phyloP scores from a whole-genome alignment of 2,113 vertebrate species.

The Chaetodon trifascialis region DNA sequence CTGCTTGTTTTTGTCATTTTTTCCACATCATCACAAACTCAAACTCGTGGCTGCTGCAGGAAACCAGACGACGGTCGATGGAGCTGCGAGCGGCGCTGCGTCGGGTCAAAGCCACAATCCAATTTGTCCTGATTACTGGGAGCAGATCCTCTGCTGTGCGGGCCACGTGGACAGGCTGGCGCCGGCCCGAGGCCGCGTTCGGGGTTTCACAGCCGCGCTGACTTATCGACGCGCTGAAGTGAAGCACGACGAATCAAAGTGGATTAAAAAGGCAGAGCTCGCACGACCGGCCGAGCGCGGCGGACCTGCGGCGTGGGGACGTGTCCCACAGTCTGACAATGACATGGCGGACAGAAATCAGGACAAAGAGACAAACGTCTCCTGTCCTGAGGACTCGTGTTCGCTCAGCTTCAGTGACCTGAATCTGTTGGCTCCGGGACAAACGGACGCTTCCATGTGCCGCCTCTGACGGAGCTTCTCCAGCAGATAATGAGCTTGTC shows the following conservation, averaged over 20 bases:
- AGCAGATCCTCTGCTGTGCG: background rate
- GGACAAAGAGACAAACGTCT: no score
- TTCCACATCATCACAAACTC: constrained; percentile 30
- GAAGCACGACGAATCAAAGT: constrained; percentile 11
- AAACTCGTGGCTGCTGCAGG: background rate
- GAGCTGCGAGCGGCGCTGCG: background rate
- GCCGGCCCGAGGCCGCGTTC: background rate
- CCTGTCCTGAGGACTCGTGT: no score
- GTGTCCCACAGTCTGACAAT: no score
- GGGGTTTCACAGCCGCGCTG: background rate
- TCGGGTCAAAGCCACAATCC: constrained; percentile 39
- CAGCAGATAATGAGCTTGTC: no score
- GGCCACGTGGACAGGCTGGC: background rate
- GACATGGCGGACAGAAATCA: no score
- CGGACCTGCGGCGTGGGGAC: no score
- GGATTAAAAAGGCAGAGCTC: background rate
- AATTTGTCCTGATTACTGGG: constrained; percentile 38
- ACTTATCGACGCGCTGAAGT: constrained; percentile 34
- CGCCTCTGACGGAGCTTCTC: no score
- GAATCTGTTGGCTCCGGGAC: no score
- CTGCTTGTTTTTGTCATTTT: background rate
- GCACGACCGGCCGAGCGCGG: no score
- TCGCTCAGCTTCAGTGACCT: no score
- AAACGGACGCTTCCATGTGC: no score
- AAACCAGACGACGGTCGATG: background rate